Evolutionary conservation across 2,888 invertebrate species (phyloP), one percentile per base, ranked within the genome.

Genomic region (Polydrusus tereticollis): DNA sequence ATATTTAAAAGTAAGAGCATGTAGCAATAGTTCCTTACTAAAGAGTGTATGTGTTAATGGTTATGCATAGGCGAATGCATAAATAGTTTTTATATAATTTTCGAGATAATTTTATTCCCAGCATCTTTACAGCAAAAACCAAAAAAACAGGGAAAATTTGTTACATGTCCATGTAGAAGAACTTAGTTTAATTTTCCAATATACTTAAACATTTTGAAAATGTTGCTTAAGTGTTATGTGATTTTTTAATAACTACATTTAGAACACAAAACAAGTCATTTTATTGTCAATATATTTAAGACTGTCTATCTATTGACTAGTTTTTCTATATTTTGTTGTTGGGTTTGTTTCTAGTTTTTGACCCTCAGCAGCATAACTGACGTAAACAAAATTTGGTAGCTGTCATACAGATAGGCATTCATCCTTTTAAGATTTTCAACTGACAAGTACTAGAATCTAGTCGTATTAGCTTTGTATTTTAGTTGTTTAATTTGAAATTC

Each of bases 371-470:
- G 41, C 38, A 38, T 12, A 38, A n/a, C 1, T 36, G 33, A 33
- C 5, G 7, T 36, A 4, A 12, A 4, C 36, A 6, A 3, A 14
- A 16, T 16, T 7, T 16, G 36, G 2, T 50, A 50, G 12, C 50
- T 50, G 50, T 50, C 50, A 16, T 29, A 55, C 29, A 55, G 29
- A 18, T 52, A 33, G 33, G 36, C 36, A 20, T 8, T 63, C 16
- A 21, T 16, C 26, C 33, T n/a, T 12, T 26, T 6, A 64, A 65
- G 47, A 50, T 71, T 66, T 58, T 43, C 55, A 72, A 73, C 70
- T 74, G 74, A 74, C 74, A 69, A 71, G 68, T 74, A 74, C 72
- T 72, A 74, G 74, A 74, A 64, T 75, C 75, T 75, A 75, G 75
- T 75, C 75, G 69, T 69, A 75, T 69, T 66, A 72, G 69, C 74